Base-by-base conservation (phyloP, 1,140 invertebrate genomes). In the Penaeus vannamei region DNA sequence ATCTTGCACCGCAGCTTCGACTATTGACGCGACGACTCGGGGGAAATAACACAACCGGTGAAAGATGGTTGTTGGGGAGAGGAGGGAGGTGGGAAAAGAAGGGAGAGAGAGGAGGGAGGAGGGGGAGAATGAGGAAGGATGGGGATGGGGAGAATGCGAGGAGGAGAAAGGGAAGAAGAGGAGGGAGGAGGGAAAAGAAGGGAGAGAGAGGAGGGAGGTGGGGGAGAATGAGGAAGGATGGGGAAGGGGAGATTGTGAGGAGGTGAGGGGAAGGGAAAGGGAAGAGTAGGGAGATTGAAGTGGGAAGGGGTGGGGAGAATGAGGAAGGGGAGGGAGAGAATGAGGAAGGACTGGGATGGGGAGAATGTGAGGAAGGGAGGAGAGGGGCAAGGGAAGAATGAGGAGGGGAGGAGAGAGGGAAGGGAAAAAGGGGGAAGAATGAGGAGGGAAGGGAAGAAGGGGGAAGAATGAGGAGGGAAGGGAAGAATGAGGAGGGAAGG, bases 101-200 rank as follows among this genome's bases (percentile, higher is more conserved):
- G 14, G 10, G 53, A 10, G 17, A 17, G 8, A 1, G 53, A 17
- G 17, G 53, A 17, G 14, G 10, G 12, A 10, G 8, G 17, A 12
- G 12, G 8, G 53, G 10, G 53, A 12, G 53, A 53, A 17, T 8
- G 53, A 42, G 29, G 62, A 64, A 14, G 12, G 29, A 19, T 53
- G n/a, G 42, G 10, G 23, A 64, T 32, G 64, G 72, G 29, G 69
- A 19, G 69, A 29, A 32, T 10, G 72, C 23, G 76, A 22, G 76
- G 46, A 53, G 84, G 60, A 42, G 59, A 69, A 85, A 69, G 76
- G 66, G 32, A 46, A 36, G 22, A 53, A n/a, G 76, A 23, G 59
- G 84, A 76, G 36, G 60, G 12, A n/a, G 20, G 69, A 29, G 0
- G 5, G 26, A 12, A 7, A 72, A 29, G 69, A n/a, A 3, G 20